Evolutionary conservation across 37 sponge, comb jelly and placozoan genomes (phyloP).

Genomic region (Haliclona indistincta): DNA sequence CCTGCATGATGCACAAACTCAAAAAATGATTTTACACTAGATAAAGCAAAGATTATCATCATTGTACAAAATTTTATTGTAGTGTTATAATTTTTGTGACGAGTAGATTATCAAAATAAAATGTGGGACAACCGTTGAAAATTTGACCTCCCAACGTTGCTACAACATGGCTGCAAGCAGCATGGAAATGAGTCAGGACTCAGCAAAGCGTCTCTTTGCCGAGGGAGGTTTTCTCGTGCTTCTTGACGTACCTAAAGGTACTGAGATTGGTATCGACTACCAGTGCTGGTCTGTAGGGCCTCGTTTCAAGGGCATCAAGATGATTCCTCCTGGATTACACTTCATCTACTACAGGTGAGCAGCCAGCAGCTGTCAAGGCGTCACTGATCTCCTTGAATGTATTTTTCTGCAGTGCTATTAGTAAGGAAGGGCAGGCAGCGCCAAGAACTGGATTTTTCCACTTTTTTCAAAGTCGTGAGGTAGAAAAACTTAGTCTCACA

Average conservation of each 20-base stretch:
- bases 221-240: constrained; percentile 76
- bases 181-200: constrained; percentile 64
- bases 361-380: background rate
- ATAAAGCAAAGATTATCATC: too few species aligned
- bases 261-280: constrained; percentile 97
- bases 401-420: constrained; percentile 68
- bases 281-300: constrained; percentile 88
- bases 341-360: constrained; percentile 85
- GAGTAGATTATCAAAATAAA: too few species aligned
- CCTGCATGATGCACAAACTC: too few species aligned
- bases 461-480: constrained; percentile 78
- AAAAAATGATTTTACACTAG: too few species aligned
- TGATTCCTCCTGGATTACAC: constrained; percentile 98
- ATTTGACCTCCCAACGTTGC: too few species aligned
- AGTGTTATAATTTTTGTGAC: too few species aligned
- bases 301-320: constrained; percentile 96
- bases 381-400: background rate
- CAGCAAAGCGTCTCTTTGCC: constrained; percentile 64
- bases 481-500: constrained; percentile 10
- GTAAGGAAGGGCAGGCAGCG: constrained; percentile 77
- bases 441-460: constrained; percentile 95
- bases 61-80: too few species aligned
- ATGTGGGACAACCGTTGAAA: too few species aligned
- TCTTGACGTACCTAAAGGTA: constrained; percentile 73
- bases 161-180: too few species aligned